These are phyloP conservation scores for Eurystomus glaucurus DNA, from an alignment of 2,797 vertebrate genomes.

Conservation along the genomic window DNA sequence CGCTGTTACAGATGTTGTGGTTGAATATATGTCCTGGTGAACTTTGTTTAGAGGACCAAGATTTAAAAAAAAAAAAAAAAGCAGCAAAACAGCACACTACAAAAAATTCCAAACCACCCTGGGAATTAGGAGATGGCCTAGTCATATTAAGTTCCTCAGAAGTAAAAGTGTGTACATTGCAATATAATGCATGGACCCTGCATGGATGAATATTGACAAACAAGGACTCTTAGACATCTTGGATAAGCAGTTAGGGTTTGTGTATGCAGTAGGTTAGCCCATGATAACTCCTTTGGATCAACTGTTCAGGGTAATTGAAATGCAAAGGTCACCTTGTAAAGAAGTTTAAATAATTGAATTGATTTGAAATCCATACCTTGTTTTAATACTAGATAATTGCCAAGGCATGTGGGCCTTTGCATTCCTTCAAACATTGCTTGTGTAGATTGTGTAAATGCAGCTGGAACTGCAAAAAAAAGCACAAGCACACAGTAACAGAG, in stretches of 20 bases:
- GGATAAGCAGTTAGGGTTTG: not conserved
- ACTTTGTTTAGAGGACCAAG: not conserved
- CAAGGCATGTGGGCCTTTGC: not conserved
- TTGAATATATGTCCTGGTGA: not conserved
- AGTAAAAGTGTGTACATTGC: not conserved
- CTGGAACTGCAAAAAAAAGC: not conserved
- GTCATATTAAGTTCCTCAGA: not conserved
- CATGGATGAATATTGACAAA: not conserved
- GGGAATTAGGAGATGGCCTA: not conserved
- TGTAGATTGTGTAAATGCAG: not conserved
- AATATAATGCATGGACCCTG: not conserved
- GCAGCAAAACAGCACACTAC: not conserved
- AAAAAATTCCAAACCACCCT: not conserved
- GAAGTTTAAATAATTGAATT: not conserved
- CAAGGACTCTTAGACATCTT: not conserved
- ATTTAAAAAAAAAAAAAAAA: not conserved
- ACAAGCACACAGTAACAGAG: too few relatives aligned
- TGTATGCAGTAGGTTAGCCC: not conserved
- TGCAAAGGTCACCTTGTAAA: not conserved
- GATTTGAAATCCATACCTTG: not conserved
- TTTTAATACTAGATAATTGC: not conserved
- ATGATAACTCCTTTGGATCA: not conserved
- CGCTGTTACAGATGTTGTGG: not conserved
- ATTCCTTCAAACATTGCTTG: not conserved
- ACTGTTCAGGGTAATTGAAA: not conserved